Conservation (phyloP, 2,113 vertebrate species). For the Lasiurus cinereus region DNA sequence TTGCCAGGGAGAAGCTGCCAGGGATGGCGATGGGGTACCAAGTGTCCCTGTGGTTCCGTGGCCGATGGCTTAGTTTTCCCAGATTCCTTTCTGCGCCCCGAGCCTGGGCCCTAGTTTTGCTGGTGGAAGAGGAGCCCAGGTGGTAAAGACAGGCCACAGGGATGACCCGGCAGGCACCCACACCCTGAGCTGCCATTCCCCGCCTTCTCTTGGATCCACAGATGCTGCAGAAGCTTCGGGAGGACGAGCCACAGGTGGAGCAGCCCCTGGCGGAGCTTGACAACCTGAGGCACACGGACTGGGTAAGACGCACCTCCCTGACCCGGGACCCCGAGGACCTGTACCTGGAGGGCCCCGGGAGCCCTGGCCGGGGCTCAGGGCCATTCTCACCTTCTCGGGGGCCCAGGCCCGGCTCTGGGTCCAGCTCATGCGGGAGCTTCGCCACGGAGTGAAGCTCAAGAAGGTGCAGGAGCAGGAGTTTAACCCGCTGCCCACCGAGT, state of each 20-base stretch:
- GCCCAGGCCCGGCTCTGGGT: constrained; percentile 96
- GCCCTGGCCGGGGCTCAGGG: background rate
- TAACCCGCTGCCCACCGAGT: constrained; percentile 95
- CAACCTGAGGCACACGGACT: constrained; percentile 94
- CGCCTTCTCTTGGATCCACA: constrained; percentile 69
- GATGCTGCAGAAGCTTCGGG: constrained; percentile 95
- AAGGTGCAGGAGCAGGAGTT: constrained; percentile 97
- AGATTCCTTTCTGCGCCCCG: background rate
- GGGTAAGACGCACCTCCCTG: constrained; percentile 87
- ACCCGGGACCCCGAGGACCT: background rate
- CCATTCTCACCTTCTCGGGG: background rate
- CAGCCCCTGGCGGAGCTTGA: constrained; percentile 89
- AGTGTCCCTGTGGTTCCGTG: rapidly evolving
- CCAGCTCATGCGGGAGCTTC: constrained; percentile 97
- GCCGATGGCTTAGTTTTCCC: background rate
- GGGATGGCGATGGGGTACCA: background rate
- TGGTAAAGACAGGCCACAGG: background rate
- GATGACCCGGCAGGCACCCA: background rate
- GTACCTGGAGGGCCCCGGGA: background rate
- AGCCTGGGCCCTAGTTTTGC: background rate
- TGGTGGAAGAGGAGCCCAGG: rapidly evolving
- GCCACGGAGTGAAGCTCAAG: constrained; percentile 97
- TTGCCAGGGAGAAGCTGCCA: background rate
- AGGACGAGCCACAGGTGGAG: constrained; percentile 87
- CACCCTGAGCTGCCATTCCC: rapidly evolving